These are phyloP conservation scores for Galendromus occidentalis DNA, from an alignment of 1,140 invertebrate genomes.

Conservation along the genomic window DNA sequence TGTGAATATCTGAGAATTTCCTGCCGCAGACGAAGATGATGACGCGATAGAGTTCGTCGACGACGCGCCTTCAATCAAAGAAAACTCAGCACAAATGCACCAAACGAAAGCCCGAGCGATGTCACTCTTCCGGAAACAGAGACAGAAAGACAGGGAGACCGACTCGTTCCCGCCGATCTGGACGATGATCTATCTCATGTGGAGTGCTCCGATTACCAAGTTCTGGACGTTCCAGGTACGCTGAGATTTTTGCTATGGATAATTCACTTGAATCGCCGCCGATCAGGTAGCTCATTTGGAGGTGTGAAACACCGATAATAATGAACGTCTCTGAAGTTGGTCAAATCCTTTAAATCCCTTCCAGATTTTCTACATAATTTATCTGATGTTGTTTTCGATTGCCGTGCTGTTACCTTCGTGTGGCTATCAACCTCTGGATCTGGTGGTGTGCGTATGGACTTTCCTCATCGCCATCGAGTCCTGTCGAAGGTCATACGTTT, in stretches of 20 bases:
- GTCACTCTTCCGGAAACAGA: slow-evolving; percentile 1
- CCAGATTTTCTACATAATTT: slow-evolving; percentile 29
- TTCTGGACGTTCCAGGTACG: slow-evolving; percentile 24
- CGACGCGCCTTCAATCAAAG: slow-evolving; percentile 15
- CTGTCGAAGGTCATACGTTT: slow-evolving; percentile 18
- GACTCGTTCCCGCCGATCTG: slow-evolving; percentile 15
- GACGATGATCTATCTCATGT: slow-evolving; percentile 23
- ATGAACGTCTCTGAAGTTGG: too few relatives aligned
- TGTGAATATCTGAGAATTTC: background rate
- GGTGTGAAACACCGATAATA: too few relatives aligned
- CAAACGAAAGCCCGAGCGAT: background rate
- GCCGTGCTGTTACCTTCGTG: slow-evolving; percentile 29
- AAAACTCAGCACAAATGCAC: background rate
- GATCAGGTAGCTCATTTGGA: too few relatives aligned
- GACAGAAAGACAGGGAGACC: background rate
- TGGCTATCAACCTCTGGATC: slow-evolving; percentile 27
- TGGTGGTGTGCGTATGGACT: slow-evolving; percentile 26
- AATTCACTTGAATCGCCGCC: too few relatives aligned
- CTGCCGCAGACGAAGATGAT: slow-evolving; percentile 16
- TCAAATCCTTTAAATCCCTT: slow-evolving; percentile 13
- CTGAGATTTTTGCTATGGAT: background rate
- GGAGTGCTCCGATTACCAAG: slow-evolving; percentile 25
- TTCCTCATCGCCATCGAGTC: slow-evolving; percentile 18
- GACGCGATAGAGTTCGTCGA: slow-evolving; percentile 18
- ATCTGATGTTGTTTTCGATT: slow-evolving; percentile 27